Evolutionary conservation across 2,113 vertebrate genomes (phyloP).

Genomic region (Genyomyrus donnyi): DNA sequence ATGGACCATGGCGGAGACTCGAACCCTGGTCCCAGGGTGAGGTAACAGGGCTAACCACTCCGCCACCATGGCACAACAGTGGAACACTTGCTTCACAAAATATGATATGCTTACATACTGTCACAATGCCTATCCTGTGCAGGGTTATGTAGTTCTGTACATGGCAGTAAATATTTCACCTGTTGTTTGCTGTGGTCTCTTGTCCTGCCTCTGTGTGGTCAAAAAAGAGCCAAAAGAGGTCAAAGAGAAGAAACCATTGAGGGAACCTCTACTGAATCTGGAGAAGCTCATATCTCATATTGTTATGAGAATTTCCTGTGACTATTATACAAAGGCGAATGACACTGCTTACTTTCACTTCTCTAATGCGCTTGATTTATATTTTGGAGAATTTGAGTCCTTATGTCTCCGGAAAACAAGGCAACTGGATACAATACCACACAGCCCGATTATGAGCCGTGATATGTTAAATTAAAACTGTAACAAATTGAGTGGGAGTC

Average conservation of each 20-base stretch:
- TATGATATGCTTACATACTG: neutral
- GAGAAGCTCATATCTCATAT: neutral
- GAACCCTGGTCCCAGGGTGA: neutral
- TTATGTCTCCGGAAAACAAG: constrained; percentile 31
- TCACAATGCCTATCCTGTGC: neutral
- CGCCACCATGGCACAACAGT: neutral
- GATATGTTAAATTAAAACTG: constrained; percentile 68
- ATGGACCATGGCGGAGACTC: neutral
- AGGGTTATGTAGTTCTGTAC: neutral
- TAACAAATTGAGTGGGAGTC: constrained; percentile 62
- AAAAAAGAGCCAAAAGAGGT: neutral
- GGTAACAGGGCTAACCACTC: neutral
- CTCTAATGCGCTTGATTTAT: neutral
- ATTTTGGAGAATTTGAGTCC: neutral
- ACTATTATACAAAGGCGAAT: neutral
- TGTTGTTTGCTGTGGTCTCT: neutral
- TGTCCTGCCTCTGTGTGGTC: neutral
- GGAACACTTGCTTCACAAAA: neutral
- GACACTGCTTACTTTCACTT: neutral
- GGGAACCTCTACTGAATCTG: neutral
- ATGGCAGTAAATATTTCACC: neutral
- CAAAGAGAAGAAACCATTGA: neutral
- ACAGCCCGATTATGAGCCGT: constrained; percentile 55
- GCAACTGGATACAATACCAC: constrained; percentile 34
- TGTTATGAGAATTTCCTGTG: neutral